phyloP scores from a whole-genome alignment of 2,113 vertebrate genomes.

The Macroglossus sobrinus region DNA sequence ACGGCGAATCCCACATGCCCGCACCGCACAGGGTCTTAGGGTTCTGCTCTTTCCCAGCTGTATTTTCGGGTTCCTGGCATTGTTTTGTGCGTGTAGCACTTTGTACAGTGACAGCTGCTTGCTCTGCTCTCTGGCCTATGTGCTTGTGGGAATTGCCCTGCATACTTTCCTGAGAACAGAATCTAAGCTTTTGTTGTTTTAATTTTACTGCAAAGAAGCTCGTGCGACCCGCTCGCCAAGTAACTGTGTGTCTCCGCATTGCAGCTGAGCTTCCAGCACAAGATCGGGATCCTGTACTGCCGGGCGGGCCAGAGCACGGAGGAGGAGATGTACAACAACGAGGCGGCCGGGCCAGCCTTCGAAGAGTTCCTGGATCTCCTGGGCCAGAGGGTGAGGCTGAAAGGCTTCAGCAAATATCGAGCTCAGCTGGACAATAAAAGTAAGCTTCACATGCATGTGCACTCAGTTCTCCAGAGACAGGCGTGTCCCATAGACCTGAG shows the following conservation, averaged over 20 bases:
- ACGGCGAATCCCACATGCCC: not conserved
- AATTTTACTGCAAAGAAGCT: not conserved
- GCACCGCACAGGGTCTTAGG: not conserved
- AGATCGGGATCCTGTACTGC: slow-evolving; percentile 97
- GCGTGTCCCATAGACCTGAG: not conserved
- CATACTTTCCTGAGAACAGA: not conserved
- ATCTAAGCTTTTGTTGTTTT: not conserved
- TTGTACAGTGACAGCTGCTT: too few relatives aligned
- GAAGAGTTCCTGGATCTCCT: slow-evolving; percentile 97
- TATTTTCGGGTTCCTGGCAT: not conserved
- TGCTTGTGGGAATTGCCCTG: not conserved
- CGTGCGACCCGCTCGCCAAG: not conserved
- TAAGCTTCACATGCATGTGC: slow-evolving; percentile 78
- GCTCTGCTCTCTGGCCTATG: not conserved
- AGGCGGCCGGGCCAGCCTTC: slow-evolving; percentile 92
- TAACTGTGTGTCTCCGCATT: slow-evolving; percentile 65
- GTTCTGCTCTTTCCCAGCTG: not conserved
- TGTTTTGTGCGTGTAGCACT: not conserved
- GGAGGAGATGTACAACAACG: slow-evolving; percentile 99
- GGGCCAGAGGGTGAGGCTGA: slow-evolving; percentile 96
- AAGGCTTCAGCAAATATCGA: slow-evolving; percentile 96
- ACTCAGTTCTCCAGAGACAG: not conserved
- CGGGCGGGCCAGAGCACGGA: slow-evolving; percentile 97
- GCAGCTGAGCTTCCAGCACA: slow-evolving; percentile 99
- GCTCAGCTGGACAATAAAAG: slow-evolving; percentile 99